Base-by-base conservation (phyloP, 2,888 invertebrate genomes). In the Hylaea fasciaria region DNA sequence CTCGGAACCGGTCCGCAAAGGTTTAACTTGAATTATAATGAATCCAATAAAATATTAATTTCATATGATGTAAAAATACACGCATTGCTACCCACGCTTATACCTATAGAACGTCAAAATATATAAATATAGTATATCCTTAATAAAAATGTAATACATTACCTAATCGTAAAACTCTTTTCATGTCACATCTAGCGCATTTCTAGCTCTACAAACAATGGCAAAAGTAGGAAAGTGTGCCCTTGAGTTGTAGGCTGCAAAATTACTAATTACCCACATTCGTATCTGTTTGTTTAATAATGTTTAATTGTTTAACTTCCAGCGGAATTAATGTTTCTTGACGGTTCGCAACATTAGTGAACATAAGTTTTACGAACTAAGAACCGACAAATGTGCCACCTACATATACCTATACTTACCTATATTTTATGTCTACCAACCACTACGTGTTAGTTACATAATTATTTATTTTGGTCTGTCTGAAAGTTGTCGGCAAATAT, bases 171-270 rank as follows among this genome's bases (percentile, higher is more conserved):
- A 32, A 8, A 32, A 32, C 32, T 32, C 1, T 32, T 10, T 37
- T 29, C 32, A 12, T 39, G 66, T 41, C 73, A 44, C 51, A 56
- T 80, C 77, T 80, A 65, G 7, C 1, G 8, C 9, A 13, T 73
- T 64, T 9, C 12, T 68, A 71, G 46, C 48, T 74, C 74, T 76
- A 35, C 57, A 45, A 43, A 70, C 62, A 69, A 68, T 71, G 66
- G 77, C 73, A 70, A 73, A n/a, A 72, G 67, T 70, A 77, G 78
- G 81, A 80, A 79, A 81, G 78, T 69, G 66, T 73, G 88, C 73
- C 89, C 89, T 89, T 89, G 87, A 77, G 72, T 78, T 80, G 78
- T 82, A 76, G 22, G 71, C 71, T 75, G 71, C 71, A 74, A 8
- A 72, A 54, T 65, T 55, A 56, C 63, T 66, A 68, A 68, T 65